Evolutionary conservation across 2,888 invertebrate genomes (phyloP).

Genomic region (Ochropacha duplaris): DNA sequence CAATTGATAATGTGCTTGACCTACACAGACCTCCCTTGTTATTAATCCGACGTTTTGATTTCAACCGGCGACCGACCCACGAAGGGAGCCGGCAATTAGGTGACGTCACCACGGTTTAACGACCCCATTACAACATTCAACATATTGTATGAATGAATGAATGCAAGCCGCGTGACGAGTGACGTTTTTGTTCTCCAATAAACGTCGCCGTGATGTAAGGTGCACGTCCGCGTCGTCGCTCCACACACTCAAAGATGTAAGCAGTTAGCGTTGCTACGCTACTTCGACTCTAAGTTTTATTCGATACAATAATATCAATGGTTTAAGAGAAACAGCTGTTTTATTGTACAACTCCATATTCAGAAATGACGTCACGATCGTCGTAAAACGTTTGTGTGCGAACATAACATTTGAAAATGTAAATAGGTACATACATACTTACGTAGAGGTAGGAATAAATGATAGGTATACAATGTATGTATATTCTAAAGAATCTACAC

Average conservation of each 20-base stretch:
- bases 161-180: conserved; percentile 76
- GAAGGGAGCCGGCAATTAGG: conserved; percentile 81
- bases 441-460: background rate
- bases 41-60: conserved; percentile 81
- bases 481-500: background rate
- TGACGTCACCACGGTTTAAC: conserved; percentile 81
- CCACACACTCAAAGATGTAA: conserved; percentile 9
- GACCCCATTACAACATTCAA: conserved; percentile 80
- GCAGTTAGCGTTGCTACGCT: background rate
- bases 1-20: conserved; percentile 74
- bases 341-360: conserved; percentile 1
- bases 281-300: background rate
- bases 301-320: conserved; percentile 7
- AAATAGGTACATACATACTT: background rate
- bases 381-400: background rate
- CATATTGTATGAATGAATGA: conserved; percentile 82
- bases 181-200: conserved; percentile 68
- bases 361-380: background rate
- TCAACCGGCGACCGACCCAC: conserved; percentile 62
- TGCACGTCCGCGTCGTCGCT: conserved; percentile 35
- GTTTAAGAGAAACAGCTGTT: conserved; percentile 12
- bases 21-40: conserved; percentile 79
- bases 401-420: background rate
- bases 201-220: conserved; percentile 37
- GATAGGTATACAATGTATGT: background rate